Evolutionary conservation across 2,888 invertebrate species (phyloP).

Genomic region (Leptopterna dolabrata): DNA sequence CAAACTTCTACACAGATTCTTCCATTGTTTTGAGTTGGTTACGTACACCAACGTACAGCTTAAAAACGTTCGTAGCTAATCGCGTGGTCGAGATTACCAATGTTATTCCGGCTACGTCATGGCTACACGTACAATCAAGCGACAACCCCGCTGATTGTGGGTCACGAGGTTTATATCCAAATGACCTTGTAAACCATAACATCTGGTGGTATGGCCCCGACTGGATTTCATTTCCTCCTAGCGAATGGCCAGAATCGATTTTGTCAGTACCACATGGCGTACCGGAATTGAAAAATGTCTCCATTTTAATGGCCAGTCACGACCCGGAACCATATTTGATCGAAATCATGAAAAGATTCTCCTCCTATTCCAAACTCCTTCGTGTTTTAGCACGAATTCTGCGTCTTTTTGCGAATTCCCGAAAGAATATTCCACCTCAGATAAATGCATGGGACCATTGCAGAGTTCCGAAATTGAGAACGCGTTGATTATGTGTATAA

Average conservation of each 20-base stretch:
- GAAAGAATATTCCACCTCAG: too few species aligned
- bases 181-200: not conserved
- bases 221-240: not conserved
- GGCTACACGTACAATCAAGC: conserved; percentile 59
- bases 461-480: not conserved
- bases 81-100: conserved; percentile 64
- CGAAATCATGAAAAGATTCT: not conserved
- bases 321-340: not conserved
- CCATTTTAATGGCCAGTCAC: not conserved
- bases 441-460: conserved; percentile 34
- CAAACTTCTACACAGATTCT: conserved; percentile 50
- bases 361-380: not conserved
- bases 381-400: not conserved
- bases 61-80: conserved; percentile 63
- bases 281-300: conserved; percentile 12
- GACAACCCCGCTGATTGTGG: conserved; percentile 65
- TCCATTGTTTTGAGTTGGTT: conserved; percentile 59
- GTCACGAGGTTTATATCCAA: conserved; percentile 59
- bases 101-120: conserved; percentile 59
- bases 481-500: not conserved
- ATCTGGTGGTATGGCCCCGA: conserved; percentile 16
- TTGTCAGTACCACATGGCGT: not conserved
- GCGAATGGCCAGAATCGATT: not conserved
- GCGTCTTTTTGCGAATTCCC: not conserved
- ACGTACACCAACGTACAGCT: conserved; percentile 56